phyloP scores from a whole-genome alignment of 1,140 invertebrate species.

The Drosophila watanabei region DNA sequence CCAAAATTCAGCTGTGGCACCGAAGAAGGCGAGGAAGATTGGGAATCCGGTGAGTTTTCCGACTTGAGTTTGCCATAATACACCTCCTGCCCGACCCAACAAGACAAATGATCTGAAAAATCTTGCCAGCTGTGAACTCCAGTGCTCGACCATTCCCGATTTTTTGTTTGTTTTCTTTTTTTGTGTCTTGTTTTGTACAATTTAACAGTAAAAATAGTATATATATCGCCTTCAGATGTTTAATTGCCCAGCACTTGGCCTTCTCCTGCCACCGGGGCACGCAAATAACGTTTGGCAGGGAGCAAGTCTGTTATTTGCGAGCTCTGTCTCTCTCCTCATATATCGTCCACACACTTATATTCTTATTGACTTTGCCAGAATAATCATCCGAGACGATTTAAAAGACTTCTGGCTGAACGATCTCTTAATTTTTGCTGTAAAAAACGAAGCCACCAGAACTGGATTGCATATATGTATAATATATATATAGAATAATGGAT shows the following conservation, averaged over 20 bases:
- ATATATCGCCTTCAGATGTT: conserved; percentile 4
- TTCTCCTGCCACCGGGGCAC: background rate
- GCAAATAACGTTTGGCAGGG: background rate
- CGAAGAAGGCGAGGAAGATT: conserved; percentile 86
- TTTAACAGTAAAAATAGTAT: conserved; percentile 3
- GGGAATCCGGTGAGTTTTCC: conserved; percentile 90
- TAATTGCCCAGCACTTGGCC: conserved; percentile 8
- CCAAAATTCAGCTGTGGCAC: conserved; percentile 63
- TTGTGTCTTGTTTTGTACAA: background rate
- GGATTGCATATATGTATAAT: conserved; percentile 17
- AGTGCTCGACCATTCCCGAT: conserved; percentile 1
- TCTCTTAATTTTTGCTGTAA: conserved; percentile 42
- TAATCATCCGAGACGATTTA: conserved; percentile 38
- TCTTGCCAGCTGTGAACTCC: background rate
- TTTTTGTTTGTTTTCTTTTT: background rate
- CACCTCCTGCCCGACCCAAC: conserved; percentile 8
- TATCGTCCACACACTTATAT: conserved; percentile 46
- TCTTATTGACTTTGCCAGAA: conserved; percentile 39
- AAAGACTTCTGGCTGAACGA: conserved; percentile 43
- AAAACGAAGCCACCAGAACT: conserved; percentile 44
- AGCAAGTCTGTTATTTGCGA: background rate
- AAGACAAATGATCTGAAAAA: conserved; percentile 15
- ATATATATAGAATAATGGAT: conserved; percentile 22
- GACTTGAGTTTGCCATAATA: conserved; percentile 47
- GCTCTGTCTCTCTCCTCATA: background rate